Evolutionary conservation across 64 coral and sea anemone species (phyloP), one percentile per base, ranked within the genome.

Genomic region (Acropora yongei): DNA sequence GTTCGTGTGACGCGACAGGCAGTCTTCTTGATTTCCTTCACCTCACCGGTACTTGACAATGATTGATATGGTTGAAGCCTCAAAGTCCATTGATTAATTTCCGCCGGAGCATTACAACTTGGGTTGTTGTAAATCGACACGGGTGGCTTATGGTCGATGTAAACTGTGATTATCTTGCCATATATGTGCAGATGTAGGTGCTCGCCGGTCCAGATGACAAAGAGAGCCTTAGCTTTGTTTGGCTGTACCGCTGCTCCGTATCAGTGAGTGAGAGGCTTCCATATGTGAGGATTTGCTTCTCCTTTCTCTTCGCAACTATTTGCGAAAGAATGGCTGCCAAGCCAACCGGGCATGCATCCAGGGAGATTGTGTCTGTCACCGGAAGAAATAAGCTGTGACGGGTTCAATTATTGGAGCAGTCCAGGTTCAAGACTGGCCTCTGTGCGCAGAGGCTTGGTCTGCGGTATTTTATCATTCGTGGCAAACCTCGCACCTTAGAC

Each of bases 21-120:
- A 95, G 41, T 95, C 93, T 41, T 81, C 88, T 4, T 75, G 88
- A 43, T 95, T 95, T 1, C 41, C 76, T 50, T 82, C 8, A 13
- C 58, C 82, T 87, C 50, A 68, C 13, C 84, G 79, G 84, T 95
- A 95, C 40, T 74, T 68, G 14, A 91, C 45, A 39, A 41, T 80
- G 47, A 91, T 79, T 90, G 87, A 44, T 91, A 91, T n/a, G 80
- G 88, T 14, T 95, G 93, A 71, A 95, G 88, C 47, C 93, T 82
- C 12, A 90, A 14, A 3, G 58, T 14, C 14, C 8, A 63, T 63
- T 13, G 5, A 5, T 55, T 9, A 9, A 55, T 1, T 55, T 9
- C 14, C 14, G 58, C 58, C 0, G 58, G 14, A 63, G 60, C 10
- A 3, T 63, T 63, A 14, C 10, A 63, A 12, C 60, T 63, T 12